A percentile compares a stretch with the other conserved stretches of the same genome.
These are phyloP conservation scores for Actinernus sp. DNA, from an alignment of 92 coral and sea anemone genomes.

Conservation along the genomic window DNA sequence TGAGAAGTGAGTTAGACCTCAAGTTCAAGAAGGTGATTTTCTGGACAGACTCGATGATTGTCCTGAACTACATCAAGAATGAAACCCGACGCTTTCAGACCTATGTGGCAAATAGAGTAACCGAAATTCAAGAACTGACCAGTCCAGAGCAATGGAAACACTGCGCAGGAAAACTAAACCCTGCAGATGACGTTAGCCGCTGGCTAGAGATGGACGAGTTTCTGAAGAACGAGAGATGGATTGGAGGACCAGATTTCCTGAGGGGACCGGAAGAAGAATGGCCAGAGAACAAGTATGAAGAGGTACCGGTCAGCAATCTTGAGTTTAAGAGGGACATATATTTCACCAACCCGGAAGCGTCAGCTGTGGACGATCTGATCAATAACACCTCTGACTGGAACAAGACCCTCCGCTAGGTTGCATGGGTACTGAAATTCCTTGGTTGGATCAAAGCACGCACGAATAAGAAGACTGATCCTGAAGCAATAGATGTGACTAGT, in stretches of 20 bases:
- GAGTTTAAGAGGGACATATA: conserved; percentile 40
- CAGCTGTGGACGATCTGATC: too few relatives aligned
- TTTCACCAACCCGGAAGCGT: neutral
- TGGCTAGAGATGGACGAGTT: conserved; percentile 31
- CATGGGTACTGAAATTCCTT: conserved; percentile 24
- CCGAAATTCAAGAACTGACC: too few relatives aligned
- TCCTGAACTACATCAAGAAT: conserved; percentile 37
- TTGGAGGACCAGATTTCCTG: conserved; percentile 29
- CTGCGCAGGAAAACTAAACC: conserved; percentile 34
- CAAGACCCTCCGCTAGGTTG: conserved; percentile 9
- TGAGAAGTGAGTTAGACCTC: conserved; percentile 31
- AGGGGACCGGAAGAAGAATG: conserved; percentile 22
- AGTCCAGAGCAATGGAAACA: too few relatives aligned
- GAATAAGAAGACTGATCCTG: conserved; percentile 7
- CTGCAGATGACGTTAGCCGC: conserved; percentile 54
- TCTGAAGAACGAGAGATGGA: conserved; percentile 34
- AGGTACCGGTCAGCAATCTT: conserved; percentile 11
- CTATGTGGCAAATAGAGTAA: conserved; percentile 67
- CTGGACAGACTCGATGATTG: conserved; percentile 66
- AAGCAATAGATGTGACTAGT: too few relatives aligned
- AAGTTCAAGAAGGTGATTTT: conserved; percentile 21
- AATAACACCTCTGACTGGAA: conserved; percentile 12
- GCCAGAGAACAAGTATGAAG: conserved; percentile 15
- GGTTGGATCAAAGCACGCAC: conserved; percentile 4
- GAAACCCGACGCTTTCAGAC: conserved; percentile 51